phyloP scores from a whole-genome alignment of 2,797 vertebrate genomes.

The Salmo trutta region DNA sequence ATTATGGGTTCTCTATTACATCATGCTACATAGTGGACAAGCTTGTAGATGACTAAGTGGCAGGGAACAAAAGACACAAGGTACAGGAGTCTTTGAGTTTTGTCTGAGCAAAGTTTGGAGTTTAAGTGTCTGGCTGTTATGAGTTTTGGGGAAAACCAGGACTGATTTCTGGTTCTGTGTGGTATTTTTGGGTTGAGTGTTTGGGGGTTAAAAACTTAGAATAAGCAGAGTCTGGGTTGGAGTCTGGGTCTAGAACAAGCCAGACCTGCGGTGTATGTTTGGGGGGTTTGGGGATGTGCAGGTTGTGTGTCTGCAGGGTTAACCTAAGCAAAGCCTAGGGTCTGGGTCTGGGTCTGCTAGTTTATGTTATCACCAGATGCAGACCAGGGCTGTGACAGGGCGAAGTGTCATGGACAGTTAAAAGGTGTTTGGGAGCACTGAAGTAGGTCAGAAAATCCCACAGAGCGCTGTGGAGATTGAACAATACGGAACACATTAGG shows the following conservation, averaged over 20 bases:
- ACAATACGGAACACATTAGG: slow-evolving; percentile 45
- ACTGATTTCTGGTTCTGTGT: slow-evolving; percentile 30
- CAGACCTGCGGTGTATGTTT: slow-evolving; percentile 16
- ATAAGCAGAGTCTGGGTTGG: background rate
- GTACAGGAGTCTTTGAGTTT: no score
- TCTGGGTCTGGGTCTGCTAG: slow-evolving; percentile 48
- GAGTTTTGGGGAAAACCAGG: slow-evolving; percentile 25
- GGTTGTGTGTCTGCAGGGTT: slow-evolving; percentile 52
- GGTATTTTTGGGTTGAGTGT: slow-evolving; percentile 44
- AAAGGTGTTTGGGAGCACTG: slow-evolving; percentile 47
- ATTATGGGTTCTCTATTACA: background rate
- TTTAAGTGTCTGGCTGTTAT: slow-evolving; percentile 17
- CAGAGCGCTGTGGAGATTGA: slow-evolving; percentile 18
- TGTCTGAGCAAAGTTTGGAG: slow-evolving; percentile 12
- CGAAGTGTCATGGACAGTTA: slow-evolving; percentile 15
- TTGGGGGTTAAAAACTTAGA: slow-evolving; percentile 28
- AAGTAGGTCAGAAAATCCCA: slow-evolving; percentile 33
- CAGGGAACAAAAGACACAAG: no score
- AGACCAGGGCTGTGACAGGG: slow-evolving; percentile 2
- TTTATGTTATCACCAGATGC: slow-evolving; percentile 21
- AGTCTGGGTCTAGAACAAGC: slow-evolving; percentile 19
- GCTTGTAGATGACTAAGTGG: no score
- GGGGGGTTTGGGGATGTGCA: slow-evolving; percentile 24
- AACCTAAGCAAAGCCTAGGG: slow-evolving; percentile 57
- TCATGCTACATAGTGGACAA: no score